A percentile compares a stretch with the other conserved stretches of the same genome.
phyloP scores from a whole-genome alignment of 2,113 vertebrate species.

The Grammomys surdaster region DNA sequence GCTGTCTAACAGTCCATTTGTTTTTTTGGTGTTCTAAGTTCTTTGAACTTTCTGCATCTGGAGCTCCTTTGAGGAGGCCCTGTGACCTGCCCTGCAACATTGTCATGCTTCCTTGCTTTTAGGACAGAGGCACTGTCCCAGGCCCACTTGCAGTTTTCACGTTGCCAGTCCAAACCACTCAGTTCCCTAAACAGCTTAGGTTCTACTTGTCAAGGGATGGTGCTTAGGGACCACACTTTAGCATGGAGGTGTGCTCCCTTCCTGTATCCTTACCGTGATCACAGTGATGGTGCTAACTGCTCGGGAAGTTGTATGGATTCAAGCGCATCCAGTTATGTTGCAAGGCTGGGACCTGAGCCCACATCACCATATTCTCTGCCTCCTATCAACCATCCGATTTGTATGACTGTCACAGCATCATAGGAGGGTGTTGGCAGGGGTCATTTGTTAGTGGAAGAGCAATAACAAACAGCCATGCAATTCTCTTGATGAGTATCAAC shows the following conservation, averaged over 20 bases:
- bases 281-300: not conserved
- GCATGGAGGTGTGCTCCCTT: not conserved
- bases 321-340: not conserved
- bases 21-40: not conserved
- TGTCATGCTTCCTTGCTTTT: not conserved
- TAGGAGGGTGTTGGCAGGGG: not conserved
- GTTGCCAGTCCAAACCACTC: not conserved
- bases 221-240: not conserved
- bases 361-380: not conserved
- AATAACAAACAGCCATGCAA: not conserved
- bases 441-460: not conserved
- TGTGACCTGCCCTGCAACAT: not conserved
- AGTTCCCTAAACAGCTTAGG: not conserved
- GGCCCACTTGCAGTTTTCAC: not conserved
- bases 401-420: not conserved
- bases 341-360: not conserved
- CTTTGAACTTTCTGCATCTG: not conserved
- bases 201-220: not conserved
- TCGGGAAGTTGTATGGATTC: not conserved
- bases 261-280: not conserved
- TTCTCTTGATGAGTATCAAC: not conserved
- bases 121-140: not conserved
- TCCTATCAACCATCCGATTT: not conserved
- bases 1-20: not conserved
- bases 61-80: not conserved